Evolutionary conservation across 2,888 invertebrate genomes (phyloP).

Genomic region (Timema podura): DNA sequence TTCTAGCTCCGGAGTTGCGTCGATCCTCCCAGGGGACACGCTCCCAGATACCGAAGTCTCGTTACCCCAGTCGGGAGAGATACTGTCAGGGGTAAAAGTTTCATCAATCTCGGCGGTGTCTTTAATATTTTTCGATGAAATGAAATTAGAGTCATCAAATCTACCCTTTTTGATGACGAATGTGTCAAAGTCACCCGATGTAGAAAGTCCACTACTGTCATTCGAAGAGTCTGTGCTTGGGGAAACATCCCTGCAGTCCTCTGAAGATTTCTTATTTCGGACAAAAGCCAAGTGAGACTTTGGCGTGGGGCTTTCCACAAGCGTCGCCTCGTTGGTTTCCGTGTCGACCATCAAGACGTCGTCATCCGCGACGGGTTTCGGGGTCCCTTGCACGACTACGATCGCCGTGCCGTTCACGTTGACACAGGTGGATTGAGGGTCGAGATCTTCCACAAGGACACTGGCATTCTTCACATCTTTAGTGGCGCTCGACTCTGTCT

Average conservation of each 20-base stretch:
- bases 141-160: constrained; percentile 5
- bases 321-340: constrained; percentile 47
- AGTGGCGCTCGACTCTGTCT: constrained; percentile 26
- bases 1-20: too few species aligned
- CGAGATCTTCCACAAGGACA: constrained; percentile 42
- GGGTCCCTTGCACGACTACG: constrained; percentile 18
- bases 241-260: neutral
- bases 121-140: neutral
- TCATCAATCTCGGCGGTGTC: constrained; percentile 20
- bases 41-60: too few species aligned
- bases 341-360: constrained; percentile 50
- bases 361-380: constrained; percentile 35
- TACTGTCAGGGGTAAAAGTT: constrained; percentile 30
- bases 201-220: constrained; percentile 14
- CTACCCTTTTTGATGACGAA: constrained; percentile 11
- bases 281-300: constrained; percentile 38
- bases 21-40: too few species aligned
- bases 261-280: constrained; percentile 5
- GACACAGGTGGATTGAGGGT: constrained; percentile 25
- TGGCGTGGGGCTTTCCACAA: constrained; percentile 42
- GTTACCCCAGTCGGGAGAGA: constrained; percentile 26
- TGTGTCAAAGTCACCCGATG: constrained; percentile 13
- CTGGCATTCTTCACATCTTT: constrained; percentile 30
- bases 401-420: constrained; percentile 17
- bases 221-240: constrained; percentile 3